Evolutionary conservation across 2,113 vertebrate genomes (phyloP), one percentile per base, ranked within the genome.

Genomic region (Vulpes ferrilata): DNA sequence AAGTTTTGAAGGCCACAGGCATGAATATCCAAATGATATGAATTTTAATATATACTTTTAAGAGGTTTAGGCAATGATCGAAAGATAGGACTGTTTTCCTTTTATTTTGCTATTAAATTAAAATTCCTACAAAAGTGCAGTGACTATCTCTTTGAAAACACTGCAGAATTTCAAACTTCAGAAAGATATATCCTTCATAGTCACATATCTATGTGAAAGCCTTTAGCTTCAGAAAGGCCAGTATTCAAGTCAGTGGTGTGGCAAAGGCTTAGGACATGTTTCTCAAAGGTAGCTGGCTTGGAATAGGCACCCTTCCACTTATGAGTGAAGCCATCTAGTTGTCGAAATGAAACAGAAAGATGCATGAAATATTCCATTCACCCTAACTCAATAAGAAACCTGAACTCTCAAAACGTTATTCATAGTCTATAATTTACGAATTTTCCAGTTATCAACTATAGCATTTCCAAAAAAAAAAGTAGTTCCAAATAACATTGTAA

Each of bases 41-140:
- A 93, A 97, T 96, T 96, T 96, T 93, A 96, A 96, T 95, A 90
- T 20, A 55, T 81, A 71, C 5, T 92, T 89, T 94, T 79, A 67
- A 83, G 86, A 55, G 55, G 15, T 7, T 57, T 81, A 73, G 92
- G 94, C 65, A 90, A 35, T 69, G 53, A 94, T 89, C 20, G 51
- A 62, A 90, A 93, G 62, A 97, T 95, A 96, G 13, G 38, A 93
- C 23, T 10, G 17, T 48, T 93, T 95, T 83, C 32, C 48, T 96
- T 96, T 96, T 71, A 96, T 94, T 96, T 96, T 22, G 30, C 35
- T 74, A 76, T 92, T 84, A 60, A 43, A 96, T 96, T 95, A 96
- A 84, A 95, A 94, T 97, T 51, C 48, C 27, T 57, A 71, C 27
- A 65, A 85, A 95, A 84, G 27, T 65, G 5, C 53, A 88, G 62